Evolutionary conservation across 2,113 vertebrate species (phyloP).

Genomic region (Gymnobelideus leadbeateri): DNA sequence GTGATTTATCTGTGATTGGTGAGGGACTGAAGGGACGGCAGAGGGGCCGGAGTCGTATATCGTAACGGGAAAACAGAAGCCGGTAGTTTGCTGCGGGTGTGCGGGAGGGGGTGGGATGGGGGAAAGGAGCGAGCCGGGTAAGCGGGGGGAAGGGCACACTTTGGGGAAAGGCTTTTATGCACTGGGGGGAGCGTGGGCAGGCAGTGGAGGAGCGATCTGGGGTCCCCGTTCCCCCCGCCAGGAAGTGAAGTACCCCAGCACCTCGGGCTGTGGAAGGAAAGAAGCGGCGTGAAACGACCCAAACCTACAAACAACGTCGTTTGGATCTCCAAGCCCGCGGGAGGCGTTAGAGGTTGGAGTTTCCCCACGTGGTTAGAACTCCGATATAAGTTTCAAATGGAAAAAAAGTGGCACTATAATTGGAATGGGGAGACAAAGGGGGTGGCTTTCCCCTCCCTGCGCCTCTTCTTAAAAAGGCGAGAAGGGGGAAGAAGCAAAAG

Average conservation of each 20-base stretch:
- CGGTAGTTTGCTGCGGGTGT: not conserved
- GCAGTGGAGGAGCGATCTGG: constrained; percentile 55
- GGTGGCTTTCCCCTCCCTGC: constrained; percentile 49
- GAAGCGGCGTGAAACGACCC: not conserved
- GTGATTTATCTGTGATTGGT: not conserved
- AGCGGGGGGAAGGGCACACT: not conserved
- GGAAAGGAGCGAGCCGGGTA: not conserved
- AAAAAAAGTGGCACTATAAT: constrained; percentile 85
- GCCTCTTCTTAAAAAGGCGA: not conserved
- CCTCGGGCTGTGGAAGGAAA: constrained; percentile 65
- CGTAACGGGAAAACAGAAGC: not conserved
- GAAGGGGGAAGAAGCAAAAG: not conserved
- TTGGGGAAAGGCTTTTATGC: not conserved
- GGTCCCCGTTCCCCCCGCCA: constrained; percentile 79
- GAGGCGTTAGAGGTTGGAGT: constrained; percentile 87
- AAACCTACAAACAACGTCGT: not conserved
- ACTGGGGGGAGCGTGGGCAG: constrained; percentile 24
- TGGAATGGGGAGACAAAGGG: constrained; percentile 75
- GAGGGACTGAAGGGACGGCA: not conserved
- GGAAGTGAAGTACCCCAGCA: constrained; percentile 82
- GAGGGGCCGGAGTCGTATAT: not conserved
- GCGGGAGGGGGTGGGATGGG: not conserved
- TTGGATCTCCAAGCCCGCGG: not conserved
- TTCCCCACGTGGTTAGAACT: constrained; percentile 91
- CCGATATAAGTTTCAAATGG: constrained; percentile 90